phyloP scores from a whole-genome alignment of 92 coral and sea anemone species.

The Scolanthus callimorphus region DNA sequence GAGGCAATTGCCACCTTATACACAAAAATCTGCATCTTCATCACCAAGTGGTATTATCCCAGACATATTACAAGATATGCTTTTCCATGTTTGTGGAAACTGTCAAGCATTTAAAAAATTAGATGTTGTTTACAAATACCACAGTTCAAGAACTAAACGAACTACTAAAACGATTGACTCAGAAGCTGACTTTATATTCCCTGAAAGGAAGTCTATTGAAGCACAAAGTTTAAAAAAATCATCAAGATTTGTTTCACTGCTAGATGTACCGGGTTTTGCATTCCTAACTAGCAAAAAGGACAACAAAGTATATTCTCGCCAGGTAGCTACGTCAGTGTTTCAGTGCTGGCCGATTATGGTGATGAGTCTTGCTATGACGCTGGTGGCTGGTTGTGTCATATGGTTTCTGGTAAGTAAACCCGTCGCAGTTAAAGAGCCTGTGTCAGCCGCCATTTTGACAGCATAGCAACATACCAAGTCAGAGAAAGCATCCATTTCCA shows the following conservation, averaged over 20 bases:
- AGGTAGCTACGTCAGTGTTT: conserved; percentile 41
- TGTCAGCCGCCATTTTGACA: too few relatives aligned
- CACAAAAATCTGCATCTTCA: conserved; percentile 9
- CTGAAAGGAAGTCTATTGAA: conserved; percentile 17
- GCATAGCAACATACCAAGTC: too few relatives aligned
- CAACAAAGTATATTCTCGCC: conserved; percentile 44
- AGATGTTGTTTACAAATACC: conserved; percentile 10
- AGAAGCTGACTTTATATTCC: conserved; percentile 35
- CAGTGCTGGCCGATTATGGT: conserved; percentile 68
- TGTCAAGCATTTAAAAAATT: conserved; percentile 22
- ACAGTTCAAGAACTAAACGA: conserved; percentile 1
- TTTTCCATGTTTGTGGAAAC: conserved; percentile 43
- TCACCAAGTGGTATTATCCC: conserved; percentile 57
- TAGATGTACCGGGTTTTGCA: conserved; percentile 77
- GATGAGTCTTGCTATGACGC: conserved; percentile 41
- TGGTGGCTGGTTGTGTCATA: conserved; percentile 44
- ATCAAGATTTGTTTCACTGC: conserved; percentile 43
- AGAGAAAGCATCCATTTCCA: too few relatives aligned
- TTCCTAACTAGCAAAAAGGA: conserved; percentile 50
- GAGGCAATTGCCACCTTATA: conserved; percentile 55
- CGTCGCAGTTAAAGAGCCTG: too few relatives aligned
- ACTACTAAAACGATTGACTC: not conserved
- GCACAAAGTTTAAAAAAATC: not conserved
- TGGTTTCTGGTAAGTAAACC: conserved; percentile 72
- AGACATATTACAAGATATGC: conserved; percentile 47